Conservation (phyloP, 1,140 invertebrate species). For the Probaryconus sp. region DNA sequence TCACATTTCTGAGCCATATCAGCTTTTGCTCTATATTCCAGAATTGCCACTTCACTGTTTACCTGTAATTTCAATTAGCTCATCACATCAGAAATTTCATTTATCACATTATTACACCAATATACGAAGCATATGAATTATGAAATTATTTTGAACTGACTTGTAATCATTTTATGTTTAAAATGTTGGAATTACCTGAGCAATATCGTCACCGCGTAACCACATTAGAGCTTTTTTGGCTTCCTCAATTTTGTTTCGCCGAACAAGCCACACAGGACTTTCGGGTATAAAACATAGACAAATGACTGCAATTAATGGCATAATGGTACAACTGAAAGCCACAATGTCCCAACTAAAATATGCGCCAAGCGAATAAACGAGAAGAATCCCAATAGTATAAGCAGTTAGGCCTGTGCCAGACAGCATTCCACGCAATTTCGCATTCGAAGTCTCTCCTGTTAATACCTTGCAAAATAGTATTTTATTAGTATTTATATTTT, state of each 20-base stretch:
- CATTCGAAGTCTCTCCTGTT: slow-evolving; percentile 85
- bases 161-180: too few relatives aligned
- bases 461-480: slow-evolving; percentile 79
- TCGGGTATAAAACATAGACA: slow-evolving; percentile 83
- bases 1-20: slow-evolving; percentile 50
- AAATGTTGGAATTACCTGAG: slow-evolving; percentile 65
- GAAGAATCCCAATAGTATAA: slow-evolving; percentile 84
- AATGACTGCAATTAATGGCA: slow-evolving; percentile 80
- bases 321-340: slow-evolving; percentile 80
- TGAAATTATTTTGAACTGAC: too few relatives aligned
- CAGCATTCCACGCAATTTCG: slow-evolving; percentile 82
- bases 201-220: slow-evolving; percentile 81
- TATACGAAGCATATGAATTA: too few relatives aligned
- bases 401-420: slow-evolving; percentile 83
- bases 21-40: slow-evolving; percentile 59
- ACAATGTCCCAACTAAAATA: slow-evolving; percentile 82
- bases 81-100: not conserved
- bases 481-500: too few relatives aligned
- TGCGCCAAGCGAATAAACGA: slow-evolving; percentile 84
- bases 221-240: slow-evolving; percentile 83
- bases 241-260: slow-evolving; percentile 80
- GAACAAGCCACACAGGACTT: slow-evolving; percentile 85
- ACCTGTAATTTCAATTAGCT: slow-evolving; percentile 53
- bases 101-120: slow-evolving; percentile 5
- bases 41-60: slow-evolving; percentile 59